Conservation (phyloP, 2,797 vertebrate species). For the Hirundo rustica region DNA sequence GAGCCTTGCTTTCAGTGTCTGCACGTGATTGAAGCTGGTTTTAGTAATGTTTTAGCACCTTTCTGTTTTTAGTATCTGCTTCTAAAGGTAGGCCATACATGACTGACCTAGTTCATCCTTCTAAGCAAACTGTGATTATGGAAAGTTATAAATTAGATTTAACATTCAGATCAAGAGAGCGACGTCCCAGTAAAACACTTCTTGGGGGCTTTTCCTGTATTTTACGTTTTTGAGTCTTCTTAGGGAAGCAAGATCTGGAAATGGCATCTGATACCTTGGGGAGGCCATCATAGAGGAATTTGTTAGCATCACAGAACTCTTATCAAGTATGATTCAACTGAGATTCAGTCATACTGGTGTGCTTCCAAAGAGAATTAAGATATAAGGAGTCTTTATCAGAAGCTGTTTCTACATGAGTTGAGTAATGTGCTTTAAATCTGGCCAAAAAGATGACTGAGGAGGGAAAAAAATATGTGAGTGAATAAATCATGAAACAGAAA, state of each 20-base stretch:
- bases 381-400: neutral
- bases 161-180: neutral
- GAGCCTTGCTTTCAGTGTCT: neutral
- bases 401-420: neutral
- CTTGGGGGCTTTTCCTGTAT: neutral
- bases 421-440: constrained; percentile 20
- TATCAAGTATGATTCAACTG: neutral
- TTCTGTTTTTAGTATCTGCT: neutral
- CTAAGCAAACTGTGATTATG: neutral
- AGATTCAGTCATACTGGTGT: neutral
- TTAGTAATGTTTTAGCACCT: neutral
- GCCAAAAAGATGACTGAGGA: constrained; percentile 1
- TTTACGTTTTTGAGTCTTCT: neutral
- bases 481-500: constrained; percentile 10
- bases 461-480: neutral
- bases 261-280: neutral
- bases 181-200: neutral
- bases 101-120: neutral
- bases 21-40: neutral
- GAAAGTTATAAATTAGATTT: neutral
- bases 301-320: neutral
- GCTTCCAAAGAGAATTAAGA: neutral
- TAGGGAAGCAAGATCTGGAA: neutral
- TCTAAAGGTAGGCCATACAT: neutral
- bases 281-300: neutral